A percentile compares a stretch with the other conserved stretches of the same genome.
These are phyloP conservation scores for Micromesistius poutassou DNA, from an alignment of 2,797 vertebrate species.

Conservation along the genomic window DNA sequence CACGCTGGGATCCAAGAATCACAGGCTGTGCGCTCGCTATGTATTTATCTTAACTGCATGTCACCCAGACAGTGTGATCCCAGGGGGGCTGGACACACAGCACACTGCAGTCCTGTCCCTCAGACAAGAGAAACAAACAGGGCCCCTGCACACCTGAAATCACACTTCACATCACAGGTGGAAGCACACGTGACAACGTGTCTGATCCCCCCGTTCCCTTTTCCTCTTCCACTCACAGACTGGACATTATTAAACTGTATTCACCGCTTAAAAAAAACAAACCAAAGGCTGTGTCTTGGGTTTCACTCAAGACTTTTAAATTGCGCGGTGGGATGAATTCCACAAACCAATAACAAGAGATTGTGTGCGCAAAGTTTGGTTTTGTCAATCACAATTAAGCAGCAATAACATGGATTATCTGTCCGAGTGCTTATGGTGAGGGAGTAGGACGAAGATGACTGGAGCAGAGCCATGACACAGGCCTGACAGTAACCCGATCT, in stretches of 20 bases:
- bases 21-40: slow-evolving; percentile 41
- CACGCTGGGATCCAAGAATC: slow-evolving; percentile 50
- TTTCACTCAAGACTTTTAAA: slow-evolving; percentile 10
- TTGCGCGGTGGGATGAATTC: slow-evolving; percentile 4
- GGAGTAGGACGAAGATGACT: slow-evolving; percentile 51
- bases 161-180: slow-evolving; percentile 50
- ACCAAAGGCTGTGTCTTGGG: background rate
- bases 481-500: slow-evolving; percentile 61
- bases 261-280: background rate
- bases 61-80: slow-evolving; percentile 37
- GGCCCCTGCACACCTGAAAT: slow-evolving; percentile 56
- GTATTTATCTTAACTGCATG: slow-evolving; percentile 50
- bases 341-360: slow-evolving; percentile 6
- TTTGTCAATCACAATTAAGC: slow-evolving; percentile 54
- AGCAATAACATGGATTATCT: slow-evolving; percentile 54
- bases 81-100: slow-evolving; percentile 35
- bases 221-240: background rate
- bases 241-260: slow-evolving; percentile 7
- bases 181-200: background rate
- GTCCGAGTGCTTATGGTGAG: slow-evolving; percentile 41
- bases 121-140: slow-evolving; percentile 50
- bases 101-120: slow-evolving; percentile 15
- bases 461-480: slow-evolving; percentile 58
- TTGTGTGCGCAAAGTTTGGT: slow-evolving; percentile 22
- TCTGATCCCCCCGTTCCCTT: background rate